Percentiles rank a stretch among this genome's conserved stretches.
Conservation (phyloP, 2,888 invertebrate species). For the Merodon equestris region DNA sequence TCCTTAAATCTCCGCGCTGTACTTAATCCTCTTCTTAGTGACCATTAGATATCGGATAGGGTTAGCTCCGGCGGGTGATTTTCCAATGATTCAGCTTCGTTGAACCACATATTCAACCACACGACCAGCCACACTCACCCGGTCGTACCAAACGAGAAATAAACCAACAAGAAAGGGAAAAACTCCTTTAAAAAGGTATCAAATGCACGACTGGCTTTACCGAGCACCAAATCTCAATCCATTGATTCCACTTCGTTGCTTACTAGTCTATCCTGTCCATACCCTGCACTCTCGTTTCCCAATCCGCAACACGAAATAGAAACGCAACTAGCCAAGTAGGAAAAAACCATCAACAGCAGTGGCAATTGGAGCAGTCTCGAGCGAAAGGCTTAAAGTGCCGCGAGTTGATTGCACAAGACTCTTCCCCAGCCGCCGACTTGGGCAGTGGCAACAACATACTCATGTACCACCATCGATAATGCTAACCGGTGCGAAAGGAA, state of each 20-base stretch:
- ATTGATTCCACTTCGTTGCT: constrained; percentile 45
- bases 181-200: constrained; percentile 6
- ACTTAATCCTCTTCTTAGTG: too few species aligned
- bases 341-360: constrained; percentile 9
- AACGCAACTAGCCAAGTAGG: too few species aligned
- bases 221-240: constrained; percentile 25
- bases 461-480: constrained; percentile 29
- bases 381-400: constrained; percentile 24
- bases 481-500: constrained; percentile 14
- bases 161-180: too few species aligned
- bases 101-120: not conserved
- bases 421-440: constrained; percentile 6
- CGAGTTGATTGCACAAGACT: constrained; percentile 44
- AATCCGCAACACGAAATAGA: too few species aligned
- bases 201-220: constrained; percentile 45
- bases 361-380: not conserved
- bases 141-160: too few species aligned
- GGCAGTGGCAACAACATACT: not conserved
- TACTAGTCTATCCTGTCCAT: too few species aligned
- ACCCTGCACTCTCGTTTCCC: too few species aligned
- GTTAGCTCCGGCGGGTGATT: not conserved
- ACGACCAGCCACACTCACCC: too few species aligned
- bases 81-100: constrained; percentile 4
- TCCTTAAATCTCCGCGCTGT: too few species aligned
- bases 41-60: too few species aligned